phyloP scores from a whole-genome alignment of 2,888 invertebrate species.

The Beris chalybata region DNA sequence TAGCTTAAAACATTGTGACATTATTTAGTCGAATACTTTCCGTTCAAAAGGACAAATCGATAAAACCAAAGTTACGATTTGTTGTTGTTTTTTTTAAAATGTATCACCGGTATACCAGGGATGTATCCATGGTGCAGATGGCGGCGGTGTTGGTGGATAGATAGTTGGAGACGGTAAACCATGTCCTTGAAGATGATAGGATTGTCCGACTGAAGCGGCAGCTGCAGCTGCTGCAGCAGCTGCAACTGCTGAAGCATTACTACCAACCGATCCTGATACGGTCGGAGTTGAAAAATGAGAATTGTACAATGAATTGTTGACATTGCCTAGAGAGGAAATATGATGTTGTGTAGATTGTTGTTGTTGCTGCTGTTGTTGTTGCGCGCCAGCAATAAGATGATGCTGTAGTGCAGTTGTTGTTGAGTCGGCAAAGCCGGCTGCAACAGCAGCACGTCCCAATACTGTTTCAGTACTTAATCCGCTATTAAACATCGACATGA shows the following conservation, averaged over 20 bases:
- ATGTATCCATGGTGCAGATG: slow-evolving; percentile 57
- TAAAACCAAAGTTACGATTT: neutral
- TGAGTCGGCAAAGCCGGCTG: slow-evolving; percentile 3
- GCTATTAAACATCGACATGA: slow-evolving; percentile 43
- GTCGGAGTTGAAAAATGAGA: slow-evolving; percentile 43
- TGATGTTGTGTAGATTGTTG: slow-evolving; percentile 37
- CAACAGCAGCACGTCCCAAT: slow-evolving; percentile 30
- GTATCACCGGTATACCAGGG: slow-evolving; percentile 56
- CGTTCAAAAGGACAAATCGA: neutral
- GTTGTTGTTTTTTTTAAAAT: slow-evolving; percentile 43
- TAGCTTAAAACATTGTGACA: no score
- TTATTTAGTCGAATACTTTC: no score
- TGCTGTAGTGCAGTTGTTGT: slow-evolving; percentile 18
- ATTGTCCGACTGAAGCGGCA: slow-evolving; percentile 38
- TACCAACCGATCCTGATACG: slow-evolving; percentile 22
- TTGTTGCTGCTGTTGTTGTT: slow-evolving; percentile 33
- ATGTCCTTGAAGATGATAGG: slow-evolving; percentile 44
- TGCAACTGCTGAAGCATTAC: slow-evolving; percentile 40
- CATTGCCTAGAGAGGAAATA: neutral
- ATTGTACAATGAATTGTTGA: slow-evolving; percentile 28
- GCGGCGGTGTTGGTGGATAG: slow-evolving; percentile 57
- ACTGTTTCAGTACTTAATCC: slow-evolving; percentile 35
- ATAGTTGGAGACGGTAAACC: slow-evolving; percentile 57
- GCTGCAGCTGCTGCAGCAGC: slow-evolving; percentile 40
- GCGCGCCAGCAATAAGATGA: neutral